Percentiles rank a stretch among this genome's conserved stretches.
Evolutionary conservation across 2,888 invertebrate genomes (phyloP).

Genomic region (Nineta flava): DNA sequence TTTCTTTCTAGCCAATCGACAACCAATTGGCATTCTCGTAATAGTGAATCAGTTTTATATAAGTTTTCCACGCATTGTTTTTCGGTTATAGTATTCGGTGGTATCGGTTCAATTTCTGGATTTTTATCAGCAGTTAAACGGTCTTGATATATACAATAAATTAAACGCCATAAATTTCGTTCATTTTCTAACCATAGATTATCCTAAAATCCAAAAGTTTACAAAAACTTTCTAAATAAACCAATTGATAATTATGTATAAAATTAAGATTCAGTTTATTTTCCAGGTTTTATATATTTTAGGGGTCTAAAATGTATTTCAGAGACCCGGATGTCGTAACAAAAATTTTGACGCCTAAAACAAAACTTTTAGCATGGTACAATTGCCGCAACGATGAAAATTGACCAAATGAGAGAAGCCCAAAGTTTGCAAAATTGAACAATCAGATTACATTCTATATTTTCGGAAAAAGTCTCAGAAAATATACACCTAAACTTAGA

Average conservation of each 20-base stretch:
- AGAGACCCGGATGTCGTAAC: no score
- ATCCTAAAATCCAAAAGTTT: slow-evolving; percentile 12
- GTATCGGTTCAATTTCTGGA: slow-evolving; percentile 19
- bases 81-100: slow-evolving; percentile 35
- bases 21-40: slow-evolving; percentile 60
- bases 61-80: slow-evolving; percentile 38
- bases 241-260: not conserved
- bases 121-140: slow-evolving; percentile 36
- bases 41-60: slow-evolving; percentile 36
- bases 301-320: no score
- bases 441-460: no score
- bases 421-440: no score
- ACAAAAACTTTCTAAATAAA: not conserved
- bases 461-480: no score
- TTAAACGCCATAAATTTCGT: slow-evolving; percentile 74
- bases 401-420: no score
- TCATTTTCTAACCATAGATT: slow-evolving; percentile 57
- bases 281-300: no score
- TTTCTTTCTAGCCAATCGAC: slow-evolving; percentile 87
- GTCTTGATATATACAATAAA: slow-evolving; percentile 70
- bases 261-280: not conserved
- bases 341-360: no score
- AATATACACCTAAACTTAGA: no score
- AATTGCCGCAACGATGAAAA: no score
- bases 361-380: no score